Conservation (phyloP, 2,888 invertebrate genomes). For the Phortica okadai region DNA sequence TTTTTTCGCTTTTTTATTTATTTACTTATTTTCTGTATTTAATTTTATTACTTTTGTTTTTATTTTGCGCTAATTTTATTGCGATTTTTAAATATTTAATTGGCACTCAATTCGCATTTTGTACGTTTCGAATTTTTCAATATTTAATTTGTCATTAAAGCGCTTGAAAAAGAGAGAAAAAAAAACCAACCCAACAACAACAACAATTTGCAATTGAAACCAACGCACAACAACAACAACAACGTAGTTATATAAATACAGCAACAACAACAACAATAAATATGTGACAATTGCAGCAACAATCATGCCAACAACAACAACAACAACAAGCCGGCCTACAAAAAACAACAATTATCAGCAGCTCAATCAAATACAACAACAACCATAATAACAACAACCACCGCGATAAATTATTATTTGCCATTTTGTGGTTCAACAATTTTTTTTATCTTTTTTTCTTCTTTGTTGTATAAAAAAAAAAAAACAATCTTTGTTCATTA, state of each 20-base stretch:
- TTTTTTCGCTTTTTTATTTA: background rate
- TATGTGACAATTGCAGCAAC: background rate
- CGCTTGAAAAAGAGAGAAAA: background rate
- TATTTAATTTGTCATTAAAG: conserved; percentile 31
- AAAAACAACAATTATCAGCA: conserved; percentile 57
- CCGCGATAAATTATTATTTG: conserved; percentile 35
- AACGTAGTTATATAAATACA: background rate
- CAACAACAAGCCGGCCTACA: background rate
- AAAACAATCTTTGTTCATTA: background rate
- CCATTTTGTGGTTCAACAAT: conserved; percentile 23
- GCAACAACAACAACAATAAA: background rate
- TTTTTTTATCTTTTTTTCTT: conserved; percentile 10
- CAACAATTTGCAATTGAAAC: conserved; percentile 2
- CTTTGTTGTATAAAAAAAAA: background rate
- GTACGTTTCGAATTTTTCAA: background rate
- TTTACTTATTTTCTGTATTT: background rate
- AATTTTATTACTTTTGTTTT: background rate
- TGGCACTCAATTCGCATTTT: conserved; percentile 4
- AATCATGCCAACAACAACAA: background rate
- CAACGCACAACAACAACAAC: conserved; percentile 20
- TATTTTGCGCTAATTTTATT: background rate
- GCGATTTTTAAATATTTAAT: background rate
- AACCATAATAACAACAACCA: conserved; percentile 44
- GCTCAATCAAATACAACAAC: conserved; percentile 63
- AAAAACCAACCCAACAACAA: background rate